These are phyloP conservation scores for Dione vanillae DNA, from an alignment of 2,888 invertebrate species.

Conservation along the genomic window DNA sequence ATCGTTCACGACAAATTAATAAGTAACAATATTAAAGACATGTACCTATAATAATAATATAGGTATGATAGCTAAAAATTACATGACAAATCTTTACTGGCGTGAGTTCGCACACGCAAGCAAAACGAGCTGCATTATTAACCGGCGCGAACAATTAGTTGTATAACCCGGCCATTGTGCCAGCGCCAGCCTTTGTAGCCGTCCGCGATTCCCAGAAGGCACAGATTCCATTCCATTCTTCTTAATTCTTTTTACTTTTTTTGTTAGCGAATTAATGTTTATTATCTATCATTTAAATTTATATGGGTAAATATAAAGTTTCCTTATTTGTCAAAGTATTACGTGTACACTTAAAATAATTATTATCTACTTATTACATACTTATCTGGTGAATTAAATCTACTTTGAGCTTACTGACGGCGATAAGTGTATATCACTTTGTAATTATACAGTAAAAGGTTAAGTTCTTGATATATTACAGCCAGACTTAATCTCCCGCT, in stretches of 20 bases:
- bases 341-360: neutral
- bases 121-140: constrained; percentile 73
- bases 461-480: constrained; percentile 47
- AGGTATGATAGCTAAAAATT: constrained; percentile 9
- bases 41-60: neutral
- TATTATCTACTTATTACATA: constrained; percentile 3
- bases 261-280: constrained; percentile 73
- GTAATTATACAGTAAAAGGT: constrained; percentile 37
- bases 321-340: constrained; percentile 5
- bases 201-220: constrained; percentile 76
- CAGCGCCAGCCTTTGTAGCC: constrained; percentile 58
- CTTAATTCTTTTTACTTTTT: constrained; percentile 49
- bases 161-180: constrained; percentile 76
- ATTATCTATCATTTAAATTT: constrained; percentile 56
- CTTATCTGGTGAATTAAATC: constrained; percentile 16
- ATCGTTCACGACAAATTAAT: neutral
- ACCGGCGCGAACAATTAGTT: constrained; percentile 71
- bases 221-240: constrained; percentile 62
- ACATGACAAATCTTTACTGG: constrained; percentile 23
- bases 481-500: constrained; percentile 29
- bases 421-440: constrained; percentile 22
- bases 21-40: neutral
- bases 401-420: constrained; percentile 26
- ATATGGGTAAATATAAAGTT: constrained; percentile 31
- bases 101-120: constrained; percentile 52